Evolutionary conservation across 1,140 invertebrate species (phyloP).

Genomic region (Eurosta solidaginis): DNA sequence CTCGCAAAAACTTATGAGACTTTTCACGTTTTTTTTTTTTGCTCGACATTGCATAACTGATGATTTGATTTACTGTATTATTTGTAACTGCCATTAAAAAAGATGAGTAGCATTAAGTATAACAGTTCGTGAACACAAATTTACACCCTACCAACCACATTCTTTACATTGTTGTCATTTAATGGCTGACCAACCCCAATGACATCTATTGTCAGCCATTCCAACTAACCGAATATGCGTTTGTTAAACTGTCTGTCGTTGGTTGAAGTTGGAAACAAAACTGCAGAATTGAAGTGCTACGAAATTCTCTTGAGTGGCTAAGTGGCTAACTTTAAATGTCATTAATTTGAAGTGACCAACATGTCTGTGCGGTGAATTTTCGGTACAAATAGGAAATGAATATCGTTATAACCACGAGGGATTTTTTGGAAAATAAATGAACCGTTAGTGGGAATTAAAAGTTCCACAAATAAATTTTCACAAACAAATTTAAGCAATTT

Average conservation of each 20-base stretch:
- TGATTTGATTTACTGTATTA: constrained; percentile 19
- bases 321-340: constrained; percentile 20
- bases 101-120: neutral
- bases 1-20: neutral
- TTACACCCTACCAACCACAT: too few species aligned
- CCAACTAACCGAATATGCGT: neutral
- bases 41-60: neutral
- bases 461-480: neutral
- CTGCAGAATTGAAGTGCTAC: neutral
- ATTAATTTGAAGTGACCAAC: constrained; percentile 1
- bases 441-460: neutral
- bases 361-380: neutral
- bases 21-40: neutral
- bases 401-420: neutral
- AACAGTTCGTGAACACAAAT: neutral
- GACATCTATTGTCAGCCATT: neutral
- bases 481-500: constrained; percentile 6
- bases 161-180: too few species aligned
- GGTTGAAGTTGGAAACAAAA: neutral
- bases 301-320: neutral
- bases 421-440: neutral
- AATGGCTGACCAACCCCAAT: neutral
- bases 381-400: neutral
- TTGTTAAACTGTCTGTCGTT: neutral
- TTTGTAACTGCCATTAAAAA: constrained; percentile 5